phyloP scores from a whole-genome alignment of 2,888 invertebrate genomes.

The Dryocosmus kuriphilus region DNA sequence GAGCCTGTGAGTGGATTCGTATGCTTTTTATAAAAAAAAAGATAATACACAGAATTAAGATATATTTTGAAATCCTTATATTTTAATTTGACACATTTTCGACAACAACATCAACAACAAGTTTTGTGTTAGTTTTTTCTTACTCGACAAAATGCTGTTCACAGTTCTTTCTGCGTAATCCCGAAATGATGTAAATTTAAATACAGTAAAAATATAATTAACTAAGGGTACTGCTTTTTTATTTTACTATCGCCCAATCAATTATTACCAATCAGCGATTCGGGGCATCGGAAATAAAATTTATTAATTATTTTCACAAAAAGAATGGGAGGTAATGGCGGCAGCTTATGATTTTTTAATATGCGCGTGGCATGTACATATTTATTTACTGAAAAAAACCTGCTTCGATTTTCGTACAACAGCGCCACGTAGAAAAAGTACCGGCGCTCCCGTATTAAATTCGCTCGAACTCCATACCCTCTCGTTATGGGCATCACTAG shows the following conservation, averaged over 20 bases:
- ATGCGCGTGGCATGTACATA: conserved; percentile 4
- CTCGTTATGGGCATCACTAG: too few relatives aligned
- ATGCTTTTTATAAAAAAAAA: conserved; percentile 59
- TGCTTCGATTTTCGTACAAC: too few relatives aligned
- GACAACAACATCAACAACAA: conserved; percentile 74
- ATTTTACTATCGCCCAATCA: conserved; percentile 13
- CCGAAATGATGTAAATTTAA: conserved; percentile 35
- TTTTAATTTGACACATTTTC: conserved; percentile 75
- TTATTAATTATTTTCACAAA: not conserved
- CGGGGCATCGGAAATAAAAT: not conserved
- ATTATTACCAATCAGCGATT: not conserved
- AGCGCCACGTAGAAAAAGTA: too few relatives aligned
- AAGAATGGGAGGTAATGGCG: conserved; percentile 10
- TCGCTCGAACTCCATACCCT: too few relatives aligned
- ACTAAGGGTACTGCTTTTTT: conserved; percentile 11
- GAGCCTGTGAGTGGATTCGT: conserved; percentile 32
- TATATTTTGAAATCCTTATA: conserved; percentile 73
- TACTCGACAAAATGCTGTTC: conserved; percentile 39
- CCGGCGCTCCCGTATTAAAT: too few relatives aligned
- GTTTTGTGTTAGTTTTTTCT: conserved; percentile 60
- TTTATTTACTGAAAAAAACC: too few relatives aligned
- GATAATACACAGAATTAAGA: conserved; percentile 52
- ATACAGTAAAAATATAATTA: conserved; percentile 25
- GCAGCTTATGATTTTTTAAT: conserved; percentile 27
- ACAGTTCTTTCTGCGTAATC: conserved; percentile 34